Base-by-base conservation (phyloP, 2,797 vertebrate genomes). In the Pseudochirops corinnae region DNA sequence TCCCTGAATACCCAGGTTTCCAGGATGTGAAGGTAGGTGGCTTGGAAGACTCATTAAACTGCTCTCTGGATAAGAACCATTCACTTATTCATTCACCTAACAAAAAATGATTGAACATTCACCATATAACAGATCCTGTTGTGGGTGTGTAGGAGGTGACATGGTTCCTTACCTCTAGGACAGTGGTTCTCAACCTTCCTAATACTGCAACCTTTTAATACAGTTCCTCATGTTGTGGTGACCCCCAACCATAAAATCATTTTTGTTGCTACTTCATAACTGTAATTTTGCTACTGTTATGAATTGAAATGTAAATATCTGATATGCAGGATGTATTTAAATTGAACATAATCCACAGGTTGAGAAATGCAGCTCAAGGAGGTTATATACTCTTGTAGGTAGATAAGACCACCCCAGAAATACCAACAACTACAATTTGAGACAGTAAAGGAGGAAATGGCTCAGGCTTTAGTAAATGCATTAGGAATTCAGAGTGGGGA, bases 1-100 rank as follows among this genome's bases (percentile, higher is more conserved):
- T 98, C 93, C 98, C 98, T 0, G 98, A 98, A 39, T 98, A 98
- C 5, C 98, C 98, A 56, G 98, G 98, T 90, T 98, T 98, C 94
- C 98, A 98, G 97, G 98, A 98, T 28, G 6, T 97, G 5, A 98
- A 98, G 98, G 98, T 98, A 58, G 74, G 98, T 93, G 52, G 5
- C 16, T 87, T 21, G 39, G 21, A 87, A 87, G 21, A 39, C 21
- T 46, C 74, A 46, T 24, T 87, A 87, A 87, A 46, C 18, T 87
- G 39, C 10, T 87, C 2, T 46, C 21, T 46, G 39, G 39, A 46
- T 46, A 87, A 82, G 21, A 82, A 46, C 39, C 39, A 87, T 67
- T 67, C 33, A 67, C 31, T 31, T 29, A 74, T 50, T 46, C 74
- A 12, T 87, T 87, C 39, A 87, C 24, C 39, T 26, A 26, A 46